Base-by-base conservation (phyloP, 2,888 invertebrate species). In the Drosophila imparisetae region DNA sequence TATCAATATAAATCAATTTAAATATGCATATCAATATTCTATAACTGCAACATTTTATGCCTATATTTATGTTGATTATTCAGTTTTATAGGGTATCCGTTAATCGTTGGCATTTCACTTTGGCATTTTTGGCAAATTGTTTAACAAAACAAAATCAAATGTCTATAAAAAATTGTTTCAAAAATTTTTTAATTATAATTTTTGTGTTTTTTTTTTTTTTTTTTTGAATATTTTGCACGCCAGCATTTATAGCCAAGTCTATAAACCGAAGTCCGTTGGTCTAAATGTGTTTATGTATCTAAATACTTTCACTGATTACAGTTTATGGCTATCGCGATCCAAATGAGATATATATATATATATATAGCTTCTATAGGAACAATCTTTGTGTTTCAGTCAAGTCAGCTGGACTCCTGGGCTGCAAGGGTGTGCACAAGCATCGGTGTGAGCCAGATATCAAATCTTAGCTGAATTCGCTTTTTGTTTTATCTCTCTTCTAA, bases 131-230 rank as follows among this genome's bases (percentile, higher is more conserved):
- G 36, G 38, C n/a, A 40, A 24, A n/a, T 45, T 65, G 58, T 38
- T 21, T 52, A 55, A 55, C 62, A 65, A 66, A 63, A 30, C 45
- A 53, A 69, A 65, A 71, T 68, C 60, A 75, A 75, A 79, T 66
- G 71, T 68, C 60, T 66, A 71, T 67, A 67, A 70, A 60, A 75
- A 75, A 66, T 63, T 60, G 29, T 54, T 63, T 67, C 42, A 64
- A 75, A 62, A 34, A 50, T 58, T 40, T 49, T 54, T 63, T 13
- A 57, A n/a, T 21, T 45, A 40, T 49, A 38, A 30, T 55, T 42
- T 53, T 30, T 30, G 8, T 30, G 32, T 2, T 75, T 2, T 8
- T 52, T 40, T 30, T 55, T 63, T 61, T 30, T 34, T 48, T 62
- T 61, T 64, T 34, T 62, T 40, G 24, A 32, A 45, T 45, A 45